Evolutionary conservation across 2,113 vertebrate species (phyloP).

Genomic region (Elachura formosa): DNA sequence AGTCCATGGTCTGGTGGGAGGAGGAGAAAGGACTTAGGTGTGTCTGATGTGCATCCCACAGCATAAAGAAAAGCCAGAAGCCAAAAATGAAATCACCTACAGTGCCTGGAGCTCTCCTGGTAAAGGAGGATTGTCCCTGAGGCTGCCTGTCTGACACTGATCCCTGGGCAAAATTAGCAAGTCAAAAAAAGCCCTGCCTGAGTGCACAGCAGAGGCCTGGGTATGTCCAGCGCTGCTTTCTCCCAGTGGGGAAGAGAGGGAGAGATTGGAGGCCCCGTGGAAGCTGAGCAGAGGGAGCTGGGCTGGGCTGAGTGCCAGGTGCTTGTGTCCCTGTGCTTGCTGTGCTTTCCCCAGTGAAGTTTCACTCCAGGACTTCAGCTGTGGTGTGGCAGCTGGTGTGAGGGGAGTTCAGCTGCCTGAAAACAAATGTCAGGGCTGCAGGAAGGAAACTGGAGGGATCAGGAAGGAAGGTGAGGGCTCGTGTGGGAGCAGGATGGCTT

Average conservation of each 20-base stretch:
- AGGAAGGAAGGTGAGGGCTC: neutral
- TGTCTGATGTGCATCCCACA: neutral
- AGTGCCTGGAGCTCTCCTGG: neutral
- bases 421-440: neutral
- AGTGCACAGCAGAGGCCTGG: accelerated
- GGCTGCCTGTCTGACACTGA: neutral
- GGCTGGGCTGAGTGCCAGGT: neutral
- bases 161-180: neutral
- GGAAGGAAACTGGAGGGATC: neutral
- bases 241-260: neutral
- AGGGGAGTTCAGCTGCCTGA: neutral
- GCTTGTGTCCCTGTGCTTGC: neutral
- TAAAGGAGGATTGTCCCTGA: neutral
- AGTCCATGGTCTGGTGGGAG: neutral
- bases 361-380: neutral
- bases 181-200: neutral
- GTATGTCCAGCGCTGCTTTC: neutral
- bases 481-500: accelerated
- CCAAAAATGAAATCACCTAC: neutral
- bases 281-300: neutral
- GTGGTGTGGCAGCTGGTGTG: neutral
- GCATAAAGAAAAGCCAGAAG: neutral
- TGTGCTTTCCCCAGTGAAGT: accelerated
- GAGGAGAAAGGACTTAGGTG: neutral
- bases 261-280: accelerated